These are phyloP conservation scores for Stegodyphus mimosarum DNA, from an alignment of 1,140 invertebrate species.

Conservation along the genomic window DNA sequence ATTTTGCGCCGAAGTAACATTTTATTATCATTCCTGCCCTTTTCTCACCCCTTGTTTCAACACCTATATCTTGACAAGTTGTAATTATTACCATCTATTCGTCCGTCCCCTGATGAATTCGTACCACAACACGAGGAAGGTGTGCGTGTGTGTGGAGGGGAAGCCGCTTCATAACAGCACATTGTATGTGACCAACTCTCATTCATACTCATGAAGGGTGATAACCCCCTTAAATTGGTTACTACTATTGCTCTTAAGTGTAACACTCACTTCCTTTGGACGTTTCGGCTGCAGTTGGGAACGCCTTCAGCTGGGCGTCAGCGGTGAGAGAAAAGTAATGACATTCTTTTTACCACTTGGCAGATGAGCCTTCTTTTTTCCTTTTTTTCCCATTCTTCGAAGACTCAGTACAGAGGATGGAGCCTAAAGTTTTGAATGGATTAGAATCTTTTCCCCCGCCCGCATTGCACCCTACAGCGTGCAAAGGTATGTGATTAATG, in stretches of 20 bases:
- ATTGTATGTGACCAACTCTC: background rate
- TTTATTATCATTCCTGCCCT: conserved; percentile 6
- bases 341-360: conserved; percentile 42
- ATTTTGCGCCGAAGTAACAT: conserved; percentile 8
- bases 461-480: background rate
- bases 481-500: conserved; percentile 41
- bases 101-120: background rate
- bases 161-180: background rate
- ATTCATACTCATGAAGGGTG: background rate
- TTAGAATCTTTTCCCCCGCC: conserved; percentile 1
- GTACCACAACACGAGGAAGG: no score
- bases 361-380: conserved; percentile 2
- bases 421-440: conserved; percentile 8
- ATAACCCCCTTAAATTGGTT: conserved; percentile 12
- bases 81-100: conserved; percentile 29
- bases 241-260: conserved; percentile 22
- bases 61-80: conserved; percentile 49
- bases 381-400: background rate
- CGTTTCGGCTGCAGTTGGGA: background rate
- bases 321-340: conserved; percentile 36
- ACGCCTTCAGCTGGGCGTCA: conserved; percentile 43
- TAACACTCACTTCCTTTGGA: background rate
- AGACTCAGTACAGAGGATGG: no score
- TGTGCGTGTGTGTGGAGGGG: background rate
- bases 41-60: conserved; percentile 37